phyloP scores from a whole-genome alignment of 2,888 invertebrate genomes.

The Lithophane semibrunnea region DNA sequence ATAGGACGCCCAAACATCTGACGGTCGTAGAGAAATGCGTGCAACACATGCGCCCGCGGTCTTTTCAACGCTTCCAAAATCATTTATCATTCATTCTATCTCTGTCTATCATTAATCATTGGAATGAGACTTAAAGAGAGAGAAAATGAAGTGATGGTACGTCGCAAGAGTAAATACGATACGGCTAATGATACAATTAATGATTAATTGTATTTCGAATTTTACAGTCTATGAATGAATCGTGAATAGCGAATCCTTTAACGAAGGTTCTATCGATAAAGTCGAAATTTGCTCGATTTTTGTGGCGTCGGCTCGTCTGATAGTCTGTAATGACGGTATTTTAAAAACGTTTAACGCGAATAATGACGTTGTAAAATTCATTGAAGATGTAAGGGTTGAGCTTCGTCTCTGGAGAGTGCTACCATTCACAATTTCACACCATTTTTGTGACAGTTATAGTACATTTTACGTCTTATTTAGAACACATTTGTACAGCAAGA shows the following conservation, averaged over 20 bases:
- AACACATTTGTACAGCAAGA: slow-evolving; percentile 45
- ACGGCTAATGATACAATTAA: slow-evolving; percentile 88
- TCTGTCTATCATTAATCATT: slow-evolving; percentile 85
- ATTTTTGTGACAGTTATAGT: slow-evolving; percentile 75
- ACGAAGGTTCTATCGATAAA: slow-evolving; percentile 55
- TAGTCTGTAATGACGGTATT: slow-evolving; percentile 68
- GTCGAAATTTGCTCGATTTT: slow-evolving; percentile 60
- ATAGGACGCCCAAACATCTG: slow-evolving; percentile 83
- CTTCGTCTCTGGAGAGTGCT: slow-evolving; percentile 60
- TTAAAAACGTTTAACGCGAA: slow-evolving; percentile 71
- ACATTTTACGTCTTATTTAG: slow-evolving; percentile 71
- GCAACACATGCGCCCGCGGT: slow-evolving; percentile 82
- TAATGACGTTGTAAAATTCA: slow-evolving; percentile 76
- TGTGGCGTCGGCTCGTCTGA: slow-evolving; percentile 80
- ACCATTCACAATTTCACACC: slow-evolving; percentile 79
- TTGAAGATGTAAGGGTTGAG: slow-evolving; percentile 72
- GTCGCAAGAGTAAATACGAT: slow-evolving; percentile 84
- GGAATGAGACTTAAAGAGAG: slow-evolving; percentile 90
- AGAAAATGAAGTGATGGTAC: slow-evolving; percentile 88
- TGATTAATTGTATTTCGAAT: slow-evolving; percentile 86
- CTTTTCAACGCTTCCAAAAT: slow-evolving; percentile 85
- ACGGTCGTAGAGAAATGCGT: slow-evolving; percentile 77
- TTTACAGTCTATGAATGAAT: slow-evolving; percentile 79
- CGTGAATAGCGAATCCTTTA: slow-evolving; percentile 59
- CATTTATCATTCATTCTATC: slow-evolving; percentile 86